Conservation (phyloP, 2,113 vertebrate genomes). For the Vicugna pacos region DNA sequence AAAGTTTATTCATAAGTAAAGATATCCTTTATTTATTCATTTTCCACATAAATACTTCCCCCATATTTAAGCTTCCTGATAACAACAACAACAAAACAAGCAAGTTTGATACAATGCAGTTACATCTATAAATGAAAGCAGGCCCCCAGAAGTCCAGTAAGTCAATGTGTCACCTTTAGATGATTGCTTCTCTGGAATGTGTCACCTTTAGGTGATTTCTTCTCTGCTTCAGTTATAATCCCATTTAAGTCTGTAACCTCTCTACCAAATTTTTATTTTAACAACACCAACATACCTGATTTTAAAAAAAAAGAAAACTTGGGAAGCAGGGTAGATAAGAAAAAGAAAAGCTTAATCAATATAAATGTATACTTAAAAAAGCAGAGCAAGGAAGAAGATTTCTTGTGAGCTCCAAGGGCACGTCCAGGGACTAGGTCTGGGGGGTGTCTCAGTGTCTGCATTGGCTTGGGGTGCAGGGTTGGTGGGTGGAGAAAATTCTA, state of each 20-base stretch:
- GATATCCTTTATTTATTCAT: background rate
- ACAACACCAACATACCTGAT: background rate
- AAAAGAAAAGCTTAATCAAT: background rate
- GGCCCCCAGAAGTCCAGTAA: too few species aligned
- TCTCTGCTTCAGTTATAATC: background rate
- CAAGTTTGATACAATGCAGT: background rate
- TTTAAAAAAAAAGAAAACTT: background rate
- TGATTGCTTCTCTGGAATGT: background rate
- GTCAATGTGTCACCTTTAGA: background rate
- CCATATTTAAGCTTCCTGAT: background rate
- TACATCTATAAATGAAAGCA: background rate
- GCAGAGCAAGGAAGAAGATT: background rate
- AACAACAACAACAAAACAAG: background rate
- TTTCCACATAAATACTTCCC: background rate
- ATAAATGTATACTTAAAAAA: background rate
- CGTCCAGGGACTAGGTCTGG: too few species aligned
- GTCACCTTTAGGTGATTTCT: too few species aligned
- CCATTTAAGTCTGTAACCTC: background rate
- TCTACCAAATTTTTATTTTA: background rate
- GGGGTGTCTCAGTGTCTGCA: too few species aligned
- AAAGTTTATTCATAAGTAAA: background rate
- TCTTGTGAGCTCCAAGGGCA: too few species aligned
- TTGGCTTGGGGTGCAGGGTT: too few species aligned
- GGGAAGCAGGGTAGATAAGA: background rate
- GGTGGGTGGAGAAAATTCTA: too few species aligned